These are phyloP conservation scores for Etheostoma cragini DNA, from an alignment of 2,113 vertebrate species.

Conservation along the genomic window DNA sequence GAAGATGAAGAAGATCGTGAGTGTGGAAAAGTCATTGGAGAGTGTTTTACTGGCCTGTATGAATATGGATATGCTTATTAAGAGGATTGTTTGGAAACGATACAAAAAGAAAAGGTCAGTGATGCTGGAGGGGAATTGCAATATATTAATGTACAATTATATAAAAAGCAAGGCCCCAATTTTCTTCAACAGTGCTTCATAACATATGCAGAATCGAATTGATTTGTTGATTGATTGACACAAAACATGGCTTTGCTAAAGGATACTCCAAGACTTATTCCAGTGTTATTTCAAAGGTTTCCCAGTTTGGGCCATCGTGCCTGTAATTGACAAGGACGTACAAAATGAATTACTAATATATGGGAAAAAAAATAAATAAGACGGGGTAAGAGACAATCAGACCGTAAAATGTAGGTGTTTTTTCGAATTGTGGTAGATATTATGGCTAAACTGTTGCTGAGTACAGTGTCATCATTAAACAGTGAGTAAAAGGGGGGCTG, in stretches of 20 bases:
- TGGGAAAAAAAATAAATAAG: not conserved
- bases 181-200: not conserved
- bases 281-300: not conserved
- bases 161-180: not conserved
- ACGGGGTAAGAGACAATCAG: not conserved
- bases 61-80: not conserved
- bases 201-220: not conserved
- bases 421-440: not conserved
- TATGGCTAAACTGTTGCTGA: not conserved
- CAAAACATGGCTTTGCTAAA: not conserved
- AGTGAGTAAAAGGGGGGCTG: not conserved
- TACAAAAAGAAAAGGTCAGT: not conserved
- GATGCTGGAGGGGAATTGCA: not conserved
- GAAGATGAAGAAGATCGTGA: not conserved
- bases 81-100: not conserved
- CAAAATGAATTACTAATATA: not conserved
- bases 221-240: not conserved
- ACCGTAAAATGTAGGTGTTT: not conserved
- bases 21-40: constrained; percentile 11
- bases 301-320: too few species aligned
- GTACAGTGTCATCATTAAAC: not conserved
- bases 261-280: not conserved
- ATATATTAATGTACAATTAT: not conserved
- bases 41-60: not conserved
- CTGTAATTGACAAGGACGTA: not conserved